Base-by-base conservation (phyloP, 2,888 invertebrate genomes). In the Galeruca laticollis region DNA sequence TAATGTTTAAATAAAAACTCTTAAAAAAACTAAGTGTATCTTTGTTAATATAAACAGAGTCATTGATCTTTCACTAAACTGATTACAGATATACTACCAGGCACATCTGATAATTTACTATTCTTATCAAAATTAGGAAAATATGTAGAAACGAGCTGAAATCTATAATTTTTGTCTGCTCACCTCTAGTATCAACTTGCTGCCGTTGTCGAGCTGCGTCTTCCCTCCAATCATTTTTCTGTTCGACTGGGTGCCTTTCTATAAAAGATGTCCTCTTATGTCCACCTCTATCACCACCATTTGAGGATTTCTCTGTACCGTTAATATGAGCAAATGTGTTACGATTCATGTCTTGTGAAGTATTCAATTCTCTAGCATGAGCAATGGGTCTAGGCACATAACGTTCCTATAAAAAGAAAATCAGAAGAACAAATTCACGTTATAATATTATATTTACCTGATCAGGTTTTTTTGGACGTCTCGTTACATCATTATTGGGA, bases 171-270 rank as follows among this genome's bases (percentile, higher is more conserved):
- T 18, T 31, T 60, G n/a, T n/a, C n/a, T n/a, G n/a, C 68, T 68
- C 68, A 75, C 88, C 88, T 78, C 91, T 88, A 68, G 91, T 90
- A 83, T 92, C 92, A 43, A 92, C 92, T 70, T 89, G 88, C 85
- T 91, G 89, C 74, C 89, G 86, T 76, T 83, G 82, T 78, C 87
- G 68, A 18, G 72, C 69, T 18, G 78, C 75, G 21, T 76, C 76
- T 31, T 79, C 78, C 31, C 84, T 73, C 84, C 85, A 84, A 43
- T 78, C 77, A 43, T 83, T 74, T 82, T 84, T 83, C 68, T 82
- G 82, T 54, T 81, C 82, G 31, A 60, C 40, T 49, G 73, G 75
- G 62, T 76, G 73, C 37, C 72, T 76, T 73, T 72, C 81, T 82
- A 8, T 35, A 52, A 64, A 64, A 18, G 54, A 78, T 73, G 72